Evolutionary conservation across 2,888 invertebrate species (phyloP), one percentile per base, ranked within the genome.

Genomic region (Philhelius pedissequus): DNA sequence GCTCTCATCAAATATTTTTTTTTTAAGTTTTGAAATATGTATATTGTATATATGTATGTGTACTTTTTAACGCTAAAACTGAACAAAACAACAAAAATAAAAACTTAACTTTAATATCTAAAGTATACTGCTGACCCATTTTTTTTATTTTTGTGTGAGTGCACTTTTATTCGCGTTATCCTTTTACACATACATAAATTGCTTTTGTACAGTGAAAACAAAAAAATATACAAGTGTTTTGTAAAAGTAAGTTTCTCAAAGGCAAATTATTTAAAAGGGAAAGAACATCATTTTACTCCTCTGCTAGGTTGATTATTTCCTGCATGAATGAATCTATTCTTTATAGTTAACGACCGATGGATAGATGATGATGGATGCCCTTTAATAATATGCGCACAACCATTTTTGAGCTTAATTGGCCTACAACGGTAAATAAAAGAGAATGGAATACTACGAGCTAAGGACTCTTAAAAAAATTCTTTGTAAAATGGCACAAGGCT

Each of bases 391-490:
- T 22, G 52, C 45, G 25, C 27, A 48, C n/a, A 22, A 62, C 43
- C 27, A 78, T 69, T 45, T 77, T 56, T 2, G 40, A 69, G 32
- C 68, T 69, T 78, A 83, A 83, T 83, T 83, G 82, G 68, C 78
- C 40, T 64, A 30, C 48, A 20, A 43, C 9, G 27, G 8, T 22
- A 13, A 74, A 69, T 40, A 60, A 45, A 18, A 25, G 8, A 58
- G n/a, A 38, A 40, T 25, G 48, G 35, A 54, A 70, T n/a, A 27
- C 3, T 6, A 25, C 30, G 30, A n/a, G 52, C n/a, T 22, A 64
- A 78, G 70, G 64, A 70, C 64, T 71, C 70, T 64, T 64, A 25
- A 9, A 25, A 9, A 58, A 70, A 58, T 22, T 54, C 54, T 45
- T 68, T 25, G 27, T 66, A 25, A 56, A 76, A 52, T 52, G 38